Base-by-base conservation (phyloP, 2,113 vertebrate genomes). In the Pseudopodoces humilis region DNA sequence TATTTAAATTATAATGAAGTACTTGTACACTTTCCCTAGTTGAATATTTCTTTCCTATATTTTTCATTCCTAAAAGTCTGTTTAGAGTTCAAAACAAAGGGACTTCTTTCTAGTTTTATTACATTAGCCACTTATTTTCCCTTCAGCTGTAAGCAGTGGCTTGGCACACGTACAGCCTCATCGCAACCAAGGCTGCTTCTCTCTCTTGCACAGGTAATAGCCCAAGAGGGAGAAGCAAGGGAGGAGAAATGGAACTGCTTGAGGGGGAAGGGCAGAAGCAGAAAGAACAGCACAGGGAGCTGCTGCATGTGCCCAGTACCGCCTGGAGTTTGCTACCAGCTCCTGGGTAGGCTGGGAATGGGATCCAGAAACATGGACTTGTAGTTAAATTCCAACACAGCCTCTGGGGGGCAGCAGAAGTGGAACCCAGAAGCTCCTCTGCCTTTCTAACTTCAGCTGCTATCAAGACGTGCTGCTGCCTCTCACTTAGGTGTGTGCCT, bases 341-440 rank as follows among this genome's bases (percentile, higher is more conserved):
- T 52, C 67, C 76, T 62, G 62, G 2, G 1, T 0, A 4, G 37
- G 49, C 44, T 30, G 39, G 3, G 5, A 14, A 10, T 0, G 23
- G 41, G 15, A 53, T 47, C 23, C 35, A 5, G 17, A 0, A 3
- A 1, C 19, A 3, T 0, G 27, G 69, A 5, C 11, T 18, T 1
- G 35, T 0, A 13, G 46, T 15, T 10, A 41, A 11, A 31, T 24
- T 13, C 24, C 25, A 53, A 49, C 71, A 56, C 69, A 17, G 31
- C 83, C 93, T 58, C 59, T 10, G 44, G 86, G 23, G 23, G 84
- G 84, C 92, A 85, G 95, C 71, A 90, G 4, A 11, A 2, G 31
- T 0, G 2, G 13, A 47, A 13, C 6, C 35, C 23, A 2, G 68
- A 14, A 56, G 59, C 63, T 15, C 7, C 44, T 43, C 30, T 17